Conservation (phyloP, 2,113 vertebrate species). For the Geococcyx californianus region DNA sequence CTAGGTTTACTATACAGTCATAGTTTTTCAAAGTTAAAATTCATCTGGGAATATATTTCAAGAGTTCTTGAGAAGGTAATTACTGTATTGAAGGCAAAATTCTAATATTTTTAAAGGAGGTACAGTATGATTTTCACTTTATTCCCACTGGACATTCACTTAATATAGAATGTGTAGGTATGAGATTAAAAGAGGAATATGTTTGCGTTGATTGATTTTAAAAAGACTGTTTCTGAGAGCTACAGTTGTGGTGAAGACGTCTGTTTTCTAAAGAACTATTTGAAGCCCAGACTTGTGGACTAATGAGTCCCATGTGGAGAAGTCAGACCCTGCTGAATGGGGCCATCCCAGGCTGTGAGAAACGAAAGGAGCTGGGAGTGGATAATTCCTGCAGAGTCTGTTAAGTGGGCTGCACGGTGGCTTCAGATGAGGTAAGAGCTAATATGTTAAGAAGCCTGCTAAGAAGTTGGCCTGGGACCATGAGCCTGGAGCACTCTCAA, state of each 20-base stretch:
- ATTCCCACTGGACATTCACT: neutral
- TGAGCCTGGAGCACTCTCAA: neutral
- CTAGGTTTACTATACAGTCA: neutral
- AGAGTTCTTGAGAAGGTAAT: neutral
- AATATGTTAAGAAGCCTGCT: neutral
- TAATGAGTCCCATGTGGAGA: rapidly evolving
- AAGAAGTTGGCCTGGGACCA: neutral
- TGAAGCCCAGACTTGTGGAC: neutral
- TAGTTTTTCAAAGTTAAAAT: neutral
- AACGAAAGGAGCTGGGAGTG: neutral
- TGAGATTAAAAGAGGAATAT: neutral
- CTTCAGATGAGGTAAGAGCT: neutral
- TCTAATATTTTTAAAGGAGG: neutral
- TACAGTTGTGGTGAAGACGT: rapidly evolving
- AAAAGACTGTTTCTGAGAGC: neutral
- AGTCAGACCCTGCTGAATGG: neutral
- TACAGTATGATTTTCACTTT: no score
- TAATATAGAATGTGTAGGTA: neutral
- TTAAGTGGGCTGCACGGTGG: neutral
- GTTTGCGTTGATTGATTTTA: neutral
- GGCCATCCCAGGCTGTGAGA: neutral
- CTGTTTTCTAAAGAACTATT: neutral
- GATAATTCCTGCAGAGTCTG: neutral
- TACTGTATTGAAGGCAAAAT: neutral
- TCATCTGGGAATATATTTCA: neutral